These are phyloP conservation scores for Cantharis flavilabris DNA, from an alignment of 2,888 invertebrate species.

Conservation along the genomic window DNA sequence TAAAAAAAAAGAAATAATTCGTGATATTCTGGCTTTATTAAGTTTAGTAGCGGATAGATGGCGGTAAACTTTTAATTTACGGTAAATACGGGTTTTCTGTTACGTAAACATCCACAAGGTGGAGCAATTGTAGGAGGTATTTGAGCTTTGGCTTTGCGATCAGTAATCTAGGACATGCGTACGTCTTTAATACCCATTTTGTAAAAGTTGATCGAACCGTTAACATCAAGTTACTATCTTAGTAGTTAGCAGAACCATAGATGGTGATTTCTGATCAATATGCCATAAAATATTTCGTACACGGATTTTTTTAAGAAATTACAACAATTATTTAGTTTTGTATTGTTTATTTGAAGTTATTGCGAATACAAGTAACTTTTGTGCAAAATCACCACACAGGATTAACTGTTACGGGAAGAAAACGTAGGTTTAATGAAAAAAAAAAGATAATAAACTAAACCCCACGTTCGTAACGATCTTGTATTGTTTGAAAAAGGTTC, in stretches of 20 bases:
- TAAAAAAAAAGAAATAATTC: no score
- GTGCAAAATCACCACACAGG: background rate
- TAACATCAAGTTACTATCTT: constrained; percentile 2
- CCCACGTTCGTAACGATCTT: background rate
- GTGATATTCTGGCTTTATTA: background rate
- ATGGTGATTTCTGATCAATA: background rate
- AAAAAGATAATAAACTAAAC: background rate
- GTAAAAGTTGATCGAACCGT: constrained; percentile 2
- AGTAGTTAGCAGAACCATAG: background rate
- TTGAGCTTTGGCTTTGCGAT: background rate
- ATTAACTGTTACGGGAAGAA: background rate
- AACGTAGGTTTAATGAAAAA: background rate
- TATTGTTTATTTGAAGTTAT: background rate
- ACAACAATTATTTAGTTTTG: background rate
- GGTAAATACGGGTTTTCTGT: background rate
- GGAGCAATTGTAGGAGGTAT: background rate
- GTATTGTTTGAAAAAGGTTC: background rate
- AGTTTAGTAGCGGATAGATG: background rate
- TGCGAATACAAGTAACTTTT: background rate
- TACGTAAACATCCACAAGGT: background rate
- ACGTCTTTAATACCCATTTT: background rate
- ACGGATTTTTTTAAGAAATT: background rate
- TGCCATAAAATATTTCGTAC: background rate
- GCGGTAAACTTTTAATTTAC: background rate
- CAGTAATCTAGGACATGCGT: constrained; percentile 3